Evolutionary conservation across 2,797 vertebrate genomes (phyloP).

Genomic region (Leptoclinus maculatus): DNA sequence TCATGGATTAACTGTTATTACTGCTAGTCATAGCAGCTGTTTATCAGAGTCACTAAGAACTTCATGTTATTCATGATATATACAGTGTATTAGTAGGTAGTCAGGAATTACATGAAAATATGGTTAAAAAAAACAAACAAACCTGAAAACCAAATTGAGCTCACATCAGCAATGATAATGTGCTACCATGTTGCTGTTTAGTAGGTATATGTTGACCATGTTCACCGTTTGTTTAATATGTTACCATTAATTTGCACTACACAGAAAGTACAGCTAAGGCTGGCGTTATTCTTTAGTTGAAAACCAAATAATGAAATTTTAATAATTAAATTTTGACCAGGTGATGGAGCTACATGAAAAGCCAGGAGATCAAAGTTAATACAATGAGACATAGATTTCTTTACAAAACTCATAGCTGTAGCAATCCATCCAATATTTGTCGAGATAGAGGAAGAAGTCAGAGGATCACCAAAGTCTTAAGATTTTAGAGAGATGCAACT

Average conservation of each 20-base stretch:
- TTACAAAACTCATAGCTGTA: background rate
- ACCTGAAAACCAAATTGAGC: background rate
- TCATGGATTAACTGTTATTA: background rate
- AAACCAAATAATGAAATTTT: background rate
- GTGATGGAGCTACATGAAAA: background rate
- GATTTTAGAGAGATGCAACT: background rate
- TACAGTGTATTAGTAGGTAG: background rate
- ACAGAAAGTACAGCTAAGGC: background rate
- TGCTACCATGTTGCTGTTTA: background rate
- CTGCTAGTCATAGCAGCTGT: background rate
- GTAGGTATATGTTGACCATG: background rate
- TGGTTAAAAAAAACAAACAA: background rate
- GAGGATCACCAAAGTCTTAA: background rate
- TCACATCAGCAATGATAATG: background rate
- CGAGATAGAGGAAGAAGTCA: background rate
- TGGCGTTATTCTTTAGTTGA: background rate
- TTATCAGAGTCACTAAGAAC: conserved; percentile 3
- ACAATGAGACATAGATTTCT: background rate
- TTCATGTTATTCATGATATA: background rate
- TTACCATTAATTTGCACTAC: background rate
- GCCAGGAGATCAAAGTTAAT: background rate
- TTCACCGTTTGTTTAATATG: background rate
- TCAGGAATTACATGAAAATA: background rate
- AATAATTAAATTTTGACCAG: no score
- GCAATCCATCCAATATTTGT: background rate